Evolutionary conservation across 2,797 vertebrate species (phyloP), one percentile per base, ranked within the genome.

Genomic region (Philypnodon macrostomus): DNA sequence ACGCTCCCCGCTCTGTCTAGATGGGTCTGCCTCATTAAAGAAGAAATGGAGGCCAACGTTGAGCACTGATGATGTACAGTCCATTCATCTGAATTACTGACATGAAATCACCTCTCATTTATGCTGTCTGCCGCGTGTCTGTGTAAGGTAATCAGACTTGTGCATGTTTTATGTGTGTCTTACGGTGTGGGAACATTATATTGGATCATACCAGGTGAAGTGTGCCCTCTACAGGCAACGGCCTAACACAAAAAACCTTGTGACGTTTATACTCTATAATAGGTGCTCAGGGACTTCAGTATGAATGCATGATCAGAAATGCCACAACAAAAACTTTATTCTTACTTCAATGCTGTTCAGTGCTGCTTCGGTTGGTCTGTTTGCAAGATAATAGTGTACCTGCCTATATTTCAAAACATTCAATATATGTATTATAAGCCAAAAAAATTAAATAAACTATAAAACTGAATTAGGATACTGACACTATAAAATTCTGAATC

Each of bases 181-280:
- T 38, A 36, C 53, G 50, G 41, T 55, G 41, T 40, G 30, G 30
- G 46, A 41, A 21, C 36, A 17, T 45, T 30, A 66, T 47, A 57
- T 47, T 53, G 58, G 35, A 52, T 54, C 54, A 74, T 75, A 64
- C 67, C 58, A 83, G 77, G 80, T 77, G 61, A 85, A 87, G 74
- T 85, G 70, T 79, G 75, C 85, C 84, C 81, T 77, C 84, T 87
- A 73, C 74, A 87, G 85, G 85, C 57, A 38, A 54, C 34, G 45
- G 19, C 7, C n/a, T 15, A 21, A 46, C 53, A 63, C 30, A 29
- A 33, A 34, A 18, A 33, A 7, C n/a, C n/a, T n/a, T n/a, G n/a
- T n/a, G n/a, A n/a, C n/a, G n/a, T n/a, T n/a, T n/a, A n/a, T n/a
- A n/a, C n/a, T n/a, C n/a, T n/a, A n/a, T n/a, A n/a, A n/a, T n/a